phyloP scores from a whole-genome alignment of 2,888 invertebrate species.

The Agrilus cyanescens region DNA sequence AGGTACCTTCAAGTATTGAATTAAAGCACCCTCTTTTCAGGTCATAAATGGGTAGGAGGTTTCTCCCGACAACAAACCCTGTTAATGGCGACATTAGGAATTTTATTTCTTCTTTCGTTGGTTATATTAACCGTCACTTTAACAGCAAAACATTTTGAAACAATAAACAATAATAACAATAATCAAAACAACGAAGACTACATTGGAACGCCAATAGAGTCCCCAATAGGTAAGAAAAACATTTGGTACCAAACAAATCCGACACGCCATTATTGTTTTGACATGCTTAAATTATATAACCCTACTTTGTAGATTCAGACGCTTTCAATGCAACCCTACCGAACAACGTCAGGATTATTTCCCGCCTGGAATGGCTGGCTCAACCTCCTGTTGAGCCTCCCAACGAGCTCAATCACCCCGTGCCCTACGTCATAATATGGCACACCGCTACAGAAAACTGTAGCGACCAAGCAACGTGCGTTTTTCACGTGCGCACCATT shows the following conservation, averaged over 20 bases:
- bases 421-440: constrained; percentile 45
- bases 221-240: constrained; percentile 15
- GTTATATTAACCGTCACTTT: constrained; percentile 15
- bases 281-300: too few species aligned
- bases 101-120: constrained; percentile 13
- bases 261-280: too few species aligned
- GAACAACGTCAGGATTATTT: constrained; percentile 40
- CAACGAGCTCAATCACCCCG: constrained; percentile 36
- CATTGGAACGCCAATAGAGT: constrained; percentile 15
- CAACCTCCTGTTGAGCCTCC: constrained; percentile 38
- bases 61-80: neutral
- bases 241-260: too few species aligned
- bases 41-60: neutral
- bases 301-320: constrained; percentile 10
- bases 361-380: constrained; percentile 54
- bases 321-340: constrained; percentile 13
- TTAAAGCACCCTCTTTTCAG: too few species aligned
- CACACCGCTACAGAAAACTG: constrained; percentile 56
- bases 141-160: constrained; percentile 15
- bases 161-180: neutral
- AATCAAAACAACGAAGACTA: constrained; percentile 19
- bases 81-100: neutral
- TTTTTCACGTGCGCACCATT: constrained; percentile 46
- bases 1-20: too few species aligned
- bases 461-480: constrained; percentile 43